Conservation (phyloP, 2,888 invertebrate genomes). For the Linyphia triangularis region DNA sequence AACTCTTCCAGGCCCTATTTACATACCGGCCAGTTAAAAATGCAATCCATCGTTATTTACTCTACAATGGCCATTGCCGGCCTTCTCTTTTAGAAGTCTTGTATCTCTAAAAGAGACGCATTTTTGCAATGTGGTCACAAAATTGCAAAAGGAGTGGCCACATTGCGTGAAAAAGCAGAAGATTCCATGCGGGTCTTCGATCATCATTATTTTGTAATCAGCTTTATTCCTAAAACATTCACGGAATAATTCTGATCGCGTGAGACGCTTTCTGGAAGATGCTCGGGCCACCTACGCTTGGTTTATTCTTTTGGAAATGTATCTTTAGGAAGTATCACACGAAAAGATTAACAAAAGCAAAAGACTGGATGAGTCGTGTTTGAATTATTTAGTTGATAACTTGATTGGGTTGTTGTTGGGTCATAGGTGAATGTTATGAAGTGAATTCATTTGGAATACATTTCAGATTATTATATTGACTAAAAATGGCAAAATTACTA, state of each 20-base stretch:
- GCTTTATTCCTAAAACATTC: slow-evolving; percentile 20
- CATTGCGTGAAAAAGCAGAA: slow-evolving; percentile 7
- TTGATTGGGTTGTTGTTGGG: too few species aligned
- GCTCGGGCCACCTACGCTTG: slow-evolving; percentile 1
- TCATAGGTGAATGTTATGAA: too few species aligned
- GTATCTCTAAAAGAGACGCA: slow-evolving; percentile 30
- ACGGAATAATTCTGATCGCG: slow-evolving; percentile 45
- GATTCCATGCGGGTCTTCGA: slow-evolving; percentile 38
- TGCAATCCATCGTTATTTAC: slow-evolving; percentile 40
- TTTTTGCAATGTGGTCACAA: slow-evolving; percentile 50
- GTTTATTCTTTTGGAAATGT: slow-evolving; percentile 6
- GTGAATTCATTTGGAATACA: too few species aligned
- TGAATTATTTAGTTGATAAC: too few species aligned
- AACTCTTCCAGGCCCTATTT: slow-evolving; percentile 15
- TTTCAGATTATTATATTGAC: too few species aligned
- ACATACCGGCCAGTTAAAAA: slow-evolving; percentile 32
- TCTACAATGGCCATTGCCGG: background rate
- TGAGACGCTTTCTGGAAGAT: background rate
- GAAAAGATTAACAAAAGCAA: background rate
- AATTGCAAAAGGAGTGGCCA: slow-evolving; percentile 59
- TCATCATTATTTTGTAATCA: slow-evolving; percentile 69
- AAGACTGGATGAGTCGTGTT: background rate
- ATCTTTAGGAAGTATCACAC: background rate
- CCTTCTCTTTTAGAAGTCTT: slow-evolving; percentile 17
- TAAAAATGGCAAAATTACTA: too few species aligned